phyloP scores from a whole-genome alignment of 1,140 invertebrate genomes.

The Drosophila ironensis region DNA sequence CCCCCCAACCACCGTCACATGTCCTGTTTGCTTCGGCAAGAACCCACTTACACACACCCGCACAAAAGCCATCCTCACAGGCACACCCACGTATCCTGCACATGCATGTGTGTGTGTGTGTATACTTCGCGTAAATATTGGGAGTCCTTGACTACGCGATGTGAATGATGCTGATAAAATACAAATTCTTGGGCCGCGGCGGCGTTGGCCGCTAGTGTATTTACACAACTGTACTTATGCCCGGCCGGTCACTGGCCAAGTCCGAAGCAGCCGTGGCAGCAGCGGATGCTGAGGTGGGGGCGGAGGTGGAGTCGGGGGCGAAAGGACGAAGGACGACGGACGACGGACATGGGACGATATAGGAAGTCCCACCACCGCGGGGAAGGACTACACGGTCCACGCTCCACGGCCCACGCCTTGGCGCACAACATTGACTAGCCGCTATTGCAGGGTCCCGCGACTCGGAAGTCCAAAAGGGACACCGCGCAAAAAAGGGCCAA shows the following conservation, averaged over 20 bases:
- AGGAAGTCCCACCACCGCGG: slow-evolving; percentile 58
- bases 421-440: slow-evolving; percentile 64
- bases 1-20: slow-evolving; percentile 45
- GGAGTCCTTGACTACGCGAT: slow-evolving; percentile 79
- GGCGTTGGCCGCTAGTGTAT: slow-evolving; percentile 76
- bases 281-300: neutral
- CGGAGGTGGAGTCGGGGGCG: neutral
- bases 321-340: neutral
- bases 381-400: slow-evolving; percentile 35
- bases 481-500: slow-evolving; percentile 21
- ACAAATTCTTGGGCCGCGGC: slow-evolving; percentile 79
- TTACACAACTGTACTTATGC: slow-evolving; percentile 78
- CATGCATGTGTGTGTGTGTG: slow-evolving; percentile 21
- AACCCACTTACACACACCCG: slow-evolving; percentile 55
- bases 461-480: slow-evolving; percentile 38
- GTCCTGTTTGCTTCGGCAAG: slow-evolving; percentile 77
- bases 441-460: slow-evolving; percentile 54
- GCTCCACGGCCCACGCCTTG: slow-evolving; percentile 57
- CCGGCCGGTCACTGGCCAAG: slow-evolving; percentile 64
- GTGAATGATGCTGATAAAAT: slow-evolving; percentile 80
- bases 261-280: neutral
- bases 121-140: slow-evolving; percentile 80
- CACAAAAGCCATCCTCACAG: slow-evolving; percentile 2
- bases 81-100: slow-evolving; percentile 10
- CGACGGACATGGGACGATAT: slow-evolving; percentile 16